phyloP scores from a whole-genome alignment of 2,888 invertebrate genomes.

The Altica lythri region DNA sequence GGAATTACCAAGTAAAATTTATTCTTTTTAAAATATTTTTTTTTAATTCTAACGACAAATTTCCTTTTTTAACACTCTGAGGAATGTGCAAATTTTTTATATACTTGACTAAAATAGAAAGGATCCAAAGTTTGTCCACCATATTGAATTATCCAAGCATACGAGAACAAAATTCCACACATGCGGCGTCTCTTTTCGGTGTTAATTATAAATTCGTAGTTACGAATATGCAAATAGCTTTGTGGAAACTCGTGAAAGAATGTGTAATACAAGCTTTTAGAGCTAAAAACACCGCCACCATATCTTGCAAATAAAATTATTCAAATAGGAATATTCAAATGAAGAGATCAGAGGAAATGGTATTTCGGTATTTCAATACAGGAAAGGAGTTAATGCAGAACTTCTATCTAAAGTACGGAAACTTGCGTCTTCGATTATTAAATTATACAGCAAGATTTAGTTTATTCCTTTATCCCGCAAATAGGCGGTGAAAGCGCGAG shows the following conservation, averaged over 20 bases:
- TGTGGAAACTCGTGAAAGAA: conserved; percentile 41
- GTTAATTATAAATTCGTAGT: conserved; percentile 42
- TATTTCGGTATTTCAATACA: conserved; percentile 17
- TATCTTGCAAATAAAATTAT: conserved; percentile 44
- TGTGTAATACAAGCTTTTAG: conserved; percentile 44
- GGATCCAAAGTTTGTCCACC: conserved; percentile 20
- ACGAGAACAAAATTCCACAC: conserved; percentile 37
- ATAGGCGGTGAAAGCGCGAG: too few species aligned
- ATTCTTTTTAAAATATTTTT: too few species aligned
- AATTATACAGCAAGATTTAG: conserved; percentile 2
- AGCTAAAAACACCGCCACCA: conserved; percentile 38
- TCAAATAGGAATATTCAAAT: conserved; percentile 42
- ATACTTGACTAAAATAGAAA: conserved; percentile 15
- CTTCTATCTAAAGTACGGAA: conserved; percentile 2
- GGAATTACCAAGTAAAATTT: too few species aligned
- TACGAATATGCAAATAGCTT: conserved; percentile 46
- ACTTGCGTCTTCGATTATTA: conserved; percentile 5
- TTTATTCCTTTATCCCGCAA: too few species aligned
- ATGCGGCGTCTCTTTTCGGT: conserved; percentile 41
- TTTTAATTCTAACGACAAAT: too few species aligned
- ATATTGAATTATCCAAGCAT: conserved; percentile 33
- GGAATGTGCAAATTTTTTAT: too few species aligned
- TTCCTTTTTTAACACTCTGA: too few species aligned
- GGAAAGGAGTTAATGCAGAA: conserved; percentile 13
- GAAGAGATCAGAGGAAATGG: conserved; percentile 32